phyloP scores from a whole-genome alignment of 2,888 invertebrate genomes.

The Autographa gamma region DNA sequence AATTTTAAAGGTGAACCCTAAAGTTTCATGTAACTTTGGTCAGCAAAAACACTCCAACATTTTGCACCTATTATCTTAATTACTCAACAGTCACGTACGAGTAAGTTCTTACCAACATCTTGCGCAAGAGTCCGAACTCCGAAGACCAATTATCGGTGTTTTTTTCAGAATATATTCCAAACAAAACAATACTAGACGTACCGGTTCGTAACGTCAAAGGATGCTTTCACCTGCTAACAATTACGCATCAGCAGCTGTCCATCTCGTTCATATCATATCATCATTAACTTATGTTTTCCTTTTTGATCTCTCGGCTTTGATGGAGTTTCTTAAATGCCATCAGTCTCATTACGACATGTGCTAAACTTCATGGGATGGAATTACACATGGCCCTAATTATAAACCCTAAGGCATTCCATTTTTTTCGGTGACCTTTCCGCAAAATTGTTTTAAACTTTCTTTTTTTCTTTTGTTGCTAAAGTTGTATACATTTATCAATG shows the following conservation, averaged over 20 bases:
- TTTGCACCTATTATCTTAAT: conserved; percentile 49
- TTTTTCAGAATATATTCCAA: conserved; percentile 52
- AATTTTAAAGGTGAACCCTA: neutral
- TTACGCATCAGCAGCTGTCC: conserved; percentile 57
- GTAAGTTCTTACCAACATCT: conserved; percentile 26
- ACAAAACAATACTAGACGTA: conserved; percentile 52
- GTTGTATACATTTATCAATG: neutral
- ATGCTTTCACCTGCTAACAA: conserved; percentile 70
- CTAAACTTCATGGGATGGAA: neutral
- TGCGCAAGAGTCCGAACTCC: conserved; percentile 49
- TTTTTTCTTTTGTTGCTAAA: neutral
- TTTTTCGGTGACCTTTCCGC: neutral
- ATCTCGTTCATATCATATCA: conserved; percentile 28
- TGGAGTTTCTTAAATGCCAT: conserved; percentile 24
- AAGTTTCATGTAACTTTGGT: conserved; percentile 21
- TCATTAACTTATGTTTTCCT: conserved; percentile 33
- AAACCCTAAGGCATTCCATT: neutral
- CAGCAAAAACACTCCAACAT: conserved; percentile 13
- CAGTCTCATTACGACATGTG: neutral
- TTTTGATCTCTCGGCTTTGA: conserved; percentile 27
- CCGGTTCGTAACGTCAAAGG: conserved; percentile 51
- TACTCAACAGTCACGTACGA: conserved; percentile 43
- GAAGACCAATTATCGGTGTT: conserved; percentile 44
- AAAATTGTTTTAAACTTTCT: neutral
- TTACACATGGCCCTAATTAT: neutral